Evolutionary conservation across 2,888 invertebrate species (phyloP).

Genomic region (Drosophila testacea): DNA sequence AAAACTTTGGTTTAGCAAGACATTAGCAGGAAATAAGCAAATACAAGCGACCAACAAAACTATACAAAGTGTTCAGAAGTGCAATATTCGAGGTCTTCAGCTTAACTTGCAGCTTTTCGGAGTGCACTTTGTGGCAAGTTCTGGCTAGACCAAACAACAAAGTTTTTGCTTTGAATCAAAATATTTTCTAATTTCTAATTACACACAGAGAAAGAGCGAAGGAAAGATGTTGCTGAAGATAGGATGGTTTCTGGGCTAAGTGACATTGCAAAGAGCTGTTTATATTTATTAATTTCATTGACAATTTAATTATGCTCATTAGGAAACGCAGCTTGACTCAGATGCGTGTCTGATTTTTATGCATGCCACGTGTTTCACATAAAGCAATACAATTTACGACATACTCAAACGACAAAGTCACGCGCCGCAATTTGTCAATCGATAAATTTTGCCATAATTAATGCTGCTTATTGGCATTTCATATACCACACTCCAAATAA

Average conservation of each 20-base stretch:
- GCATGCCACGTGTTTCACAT: conserved; percentile 72
- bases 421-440: conserved; percentile 77
- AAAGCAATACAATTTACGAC: conserved; percentile 64
- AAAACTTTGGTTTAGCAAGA: conserved; percentile 58
- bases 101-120: conserved; percentile 31
- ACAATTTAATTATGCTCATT: conserved; percentile 67
- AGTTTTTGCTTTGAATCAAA: conserved; percentile 42
- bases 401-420: conserved; percentile 50
- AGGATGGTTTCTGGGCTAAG: background rate
- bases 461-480: conserved; percentile 72
- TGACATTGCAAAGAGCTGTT: conserved; percentile 33
- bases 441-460: conserved; percentile 76
- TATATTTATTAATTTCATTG: conserved; percentile 47
- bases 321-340: conserved; percentile 18
- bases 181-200: conserved; percentile 47
- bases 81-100: background rate
- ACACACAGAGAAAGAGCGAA: background rate
- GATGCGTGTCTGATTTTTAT: conserved; percentile 64
- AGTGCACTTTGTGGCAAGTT: conserved; percentile 49
- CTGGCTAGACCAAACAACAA: conserved; percentile 9
- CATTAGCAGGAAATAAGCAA: conserved; percentile 70
- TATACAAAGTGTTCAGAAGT: conserved; percentile 28
- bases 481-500: conserved; percentile 47
- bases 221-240: background rate
- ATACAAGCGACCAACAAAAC: conserved; percentile 42